Conservation (phyloP, 2,797 vertebrate genomes). For the Neoniphon sammara region DNA sequence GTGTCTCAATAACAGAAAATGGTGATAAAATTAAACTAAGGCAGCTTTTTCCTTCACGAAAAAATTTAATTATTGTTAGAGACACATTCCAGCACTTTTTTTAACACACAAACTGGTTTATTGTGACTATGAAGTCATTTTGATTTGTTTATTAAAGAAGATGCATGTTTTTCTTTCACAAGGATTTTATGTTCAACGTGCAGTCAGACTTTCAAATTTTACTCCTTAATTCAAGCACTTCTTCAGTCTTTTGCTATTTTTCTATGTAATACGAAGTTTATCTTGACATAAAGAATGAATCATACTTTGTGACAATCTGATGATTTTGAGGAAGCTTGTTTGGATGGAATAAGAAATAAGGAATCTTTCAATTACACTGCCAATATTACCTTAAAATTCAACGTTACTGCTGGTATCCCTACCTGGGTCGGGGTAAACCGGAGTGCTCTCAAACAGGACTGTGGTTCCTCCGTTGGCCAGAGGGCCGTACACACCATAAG, state of each 20-base stretch:
- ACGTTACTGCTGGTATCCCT: conserved; percentile 38
- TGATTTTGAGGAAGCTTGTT: not conserved
- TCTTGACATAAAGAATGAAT: not conserved
- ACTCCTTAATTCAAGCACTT: too few species aligned
- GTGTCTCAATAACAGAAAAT: not conserved
- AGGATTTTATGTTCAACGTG: too few species aligned
- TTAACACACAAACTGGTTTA: too few species aligned
- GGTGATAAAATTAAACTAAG: not conserved
- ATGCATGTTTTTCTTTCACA: too few species aligned
- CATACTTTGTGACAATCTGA: not conserved
- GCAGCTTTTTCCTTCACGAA: not conserved
- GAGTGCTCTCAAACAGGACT: conserved; percentile 96
- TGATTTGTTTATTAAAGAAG: too few species aligned
- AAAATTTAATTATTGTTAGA: not conserved
- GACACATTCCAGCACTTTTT: too few species aligned
- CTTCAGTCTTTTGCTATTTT: too few species aligned
- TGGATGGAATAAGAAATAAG: not conserved
- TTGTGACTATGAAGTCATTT: too few species aligned
- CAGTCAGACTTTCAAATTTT: too few species aligned
- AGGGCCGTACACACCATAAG: conserved; percentile 94
- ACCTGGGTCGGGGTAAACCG: conserved; percentile 95
- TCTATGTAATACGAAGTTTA: too few species aligned
- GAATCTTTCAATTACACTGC: not conserved
- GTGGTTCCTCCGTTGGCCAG: conserved; percentile 94
- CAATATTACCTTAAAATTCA: too few species aligned